These are phyloP conservation scores for Drosophila sturtevanti DNA, from an alignment of 1,140 invertebrate species.

Conservation along the genomic window DNA sequence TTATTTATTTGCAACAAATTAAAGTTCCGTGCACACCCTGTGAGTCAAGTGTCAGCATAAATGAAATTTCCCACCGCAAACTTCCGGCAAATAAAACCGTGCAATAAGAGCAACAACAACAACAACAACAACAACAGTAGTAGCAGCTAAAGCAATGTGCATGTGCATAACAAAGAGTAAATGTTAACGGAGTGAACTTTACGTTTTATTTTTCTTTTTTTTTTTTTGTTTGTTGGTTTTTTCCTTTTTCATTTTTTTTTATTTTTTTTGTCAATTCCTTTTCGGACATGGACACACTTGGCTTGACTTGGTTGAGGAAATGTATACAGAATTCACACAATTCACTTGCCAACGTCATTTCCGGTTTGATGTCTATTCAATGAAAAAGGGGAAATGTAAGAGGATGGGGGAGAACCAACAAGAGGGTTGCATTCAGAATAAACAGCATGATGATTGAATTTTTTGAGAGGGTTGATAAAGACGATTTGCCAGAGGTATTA, in stretches of 20 bases:
- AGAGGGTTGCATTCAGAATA: neutral
- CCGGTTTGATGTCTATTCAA: conserved; percentile 39
- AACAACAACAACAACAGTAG: neutral
- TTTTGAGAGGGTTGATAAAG: neutral
- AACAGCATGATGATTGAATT: neutral
- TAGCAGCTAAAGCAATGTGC: conserved; percentile 51
- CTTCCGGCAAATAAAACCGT: conserved; percentile 58
- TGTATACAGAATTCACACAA: conserved; percentile 58
- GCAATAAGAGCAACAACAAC: neutral
- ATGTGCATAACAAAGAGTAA: conserved; percentile 63
- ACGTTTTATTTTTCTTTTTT: conserved; percentile 61
- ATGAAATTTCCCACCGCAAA: conserved; percentile 80
- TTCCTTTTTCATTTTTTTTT: neutral
- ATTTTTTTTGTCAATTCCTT: conserved; percentile 11
- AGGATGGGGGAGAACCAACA: neutral
- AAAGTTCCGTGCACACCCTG: conserved; percentile 50
- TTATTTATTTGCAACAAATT: conserved; percentile 80
- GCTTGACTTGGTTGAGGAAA: conserved; percentile 44
- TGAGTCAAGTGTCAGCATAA: conserved; percentile 79
- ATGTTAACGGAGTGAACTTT: conserved; percentile 49
- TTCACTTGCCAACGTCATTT: conserved; percentile 72
- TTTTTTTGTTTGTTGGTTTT: conserved; percentile 20
- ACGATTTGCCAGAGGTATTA: neutral
- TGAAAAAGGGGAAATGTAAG: neutral
- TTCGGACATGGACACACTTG: conserved; percentile 56